Evolutionary conservation across 2,113 vertebrate species (phyloP), one percentile per base, ranked within the genome.

Genomic region (Phalacrocorax aristotelis): DNA sequence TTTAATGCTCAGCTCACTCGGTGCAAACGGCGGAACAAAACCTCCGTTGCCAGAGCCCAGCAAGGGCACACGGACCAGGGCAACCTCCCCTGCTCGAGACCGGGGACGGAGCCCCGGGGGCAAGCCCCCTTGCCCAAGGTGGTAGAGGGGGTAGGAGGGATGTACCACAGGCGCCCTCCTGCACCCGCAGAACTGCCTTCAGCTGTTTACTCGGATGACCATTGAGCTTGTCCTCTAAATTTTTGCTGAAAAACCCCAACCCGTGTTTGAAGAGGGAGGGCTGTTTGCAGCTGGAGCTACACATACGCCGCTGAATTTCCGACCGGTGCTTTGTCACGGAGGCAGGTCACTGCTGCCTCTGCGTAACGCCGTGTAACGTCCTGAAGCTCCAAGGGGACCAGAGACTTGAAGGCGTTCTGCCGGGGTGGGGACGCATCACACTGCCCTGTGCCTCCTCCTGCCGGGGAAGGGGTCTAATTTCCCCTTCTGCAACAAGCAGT

Each of bases 381-480:
- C 57, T 10, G 16, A 7, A 26, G 48, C 12, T 40, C 71, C 2
- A 1, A 52, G 58, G 40, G 8, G 15, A 54, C 20, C 79, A 3
- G 29, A 30, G 38, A 4, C 11, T 4, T 0, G 26, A 8, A 1
- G 0, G 4, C 1, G 13, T n/a, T 13, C 46, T 15, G 54, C 23
- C 1, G 5, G 64, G 82, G 18, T 4, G 38, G 34, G 10, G 65
- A 36, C 4, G 13, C 52, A 32, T 9, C 36, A 1, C 29, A 0
- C n/a, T 4, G 19, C n/a, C 54, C 48, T 3, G 8, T 7, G 51
- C 12, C 48, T 22, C 52, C 34, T 55, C 3, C 78, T 20, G 40
- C 38, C 32, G 0, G 1, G 32, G 60, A 48, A 21, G 1, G 36
- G 32, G 4, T 22, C 30, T 15, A 8, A 4, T 2, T 7, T 23